Evolutionary conservation across 2,113 vertebrate species (phyloP), one percentile per base, ranked within the genome.

Genomic region (Oceanites oceanicus): DNA sequence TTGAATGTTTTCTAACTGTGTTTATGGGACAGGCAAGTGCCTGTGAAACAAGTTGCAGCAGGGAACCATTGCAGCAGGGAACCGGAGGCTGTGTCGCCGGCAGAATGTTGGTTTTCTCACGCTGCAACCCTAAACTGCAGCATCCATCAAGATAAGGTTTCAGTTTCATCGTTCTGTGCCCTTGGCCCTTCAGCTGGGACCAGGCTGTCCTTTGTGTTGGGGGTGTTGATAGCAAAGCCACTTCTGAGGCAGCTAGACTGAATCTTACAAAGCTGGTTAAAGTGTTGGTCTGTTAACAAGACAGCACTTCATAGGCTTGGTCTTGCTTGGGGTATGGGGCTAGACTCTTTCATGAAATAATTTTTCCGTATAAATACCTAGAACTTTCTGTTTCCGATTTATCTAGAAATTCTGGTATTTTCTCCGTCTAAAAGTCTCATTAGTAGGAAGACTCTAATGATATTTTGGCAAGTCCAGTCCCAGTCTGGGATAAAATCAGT

Each of bases 301-400:
- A 15, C 22, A 78, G 32, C 20, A 55, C 13, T 77, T 70, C 29
- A 12, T 62, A 42, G 34, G 32, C 26, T 23, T 84, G n/a, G 32
- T 80, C 67, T 84, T 86, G 15, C 44, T 94, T 77, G 49, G 75
- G 32, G 32, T 47, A 22, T 4, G 9, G n/a, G 21, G 10, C 65
- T 75, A 36, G 32, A 26, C 25, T 53, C 56, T 42, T 67, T 66
- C 25, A 58, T 47, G 30, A 49, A 68, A 62, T 9, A 66, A 56
- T 76, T 70, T 87, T 92, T 92, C 65, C 56, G 15, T 80, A 25
- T 40, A n/a, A 87, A 47, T 70, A 65, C 50, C 58, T 87, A 70
- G 17, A 66, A 71, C 20, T 88, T 90, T 93, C 61, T 89, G 55
- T 77, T 96, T 92, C 85, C 29, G 29, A 93, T 96, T 93, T 87